Evolutionary conservation across 2,888 invertebrate species (phyloP), one percentile per base, ranked within the genome.

Genomic region (Pheosia tremula): DNA sequence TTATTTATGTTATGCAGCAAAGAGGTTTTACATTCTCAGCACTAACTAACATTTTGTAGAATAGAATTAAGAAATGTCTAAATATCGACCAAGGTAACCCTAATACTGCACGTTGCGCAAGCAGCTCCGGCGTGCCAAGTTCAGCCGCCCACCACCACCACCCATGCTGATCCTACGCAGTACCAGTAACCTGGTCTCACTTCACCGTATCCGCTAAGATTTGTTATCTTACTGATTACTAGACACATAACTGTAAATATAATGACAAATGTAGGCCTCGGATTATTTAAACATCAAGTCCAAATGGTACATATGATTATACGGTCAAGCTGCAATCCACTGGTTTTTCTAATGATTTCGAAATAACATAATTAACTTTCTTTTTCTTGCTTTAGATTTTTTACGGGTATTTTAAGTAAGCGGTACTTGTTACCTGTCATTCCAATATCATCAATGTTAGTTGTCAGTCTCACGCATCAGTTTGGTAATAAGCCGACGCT

Each of bases 71-170:
- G 11, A 9, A 47, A 45, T 45, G 5, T 4, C 43, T 45, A 45
- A 45, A 45, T 45, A 45, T 47, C n/a, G 11, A 47, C 9, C 47
- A 47, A 58, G 74, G 43, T 45, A 56, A 56, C 56, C 56, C 36
- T 56, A 43, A 45, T 9, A 36, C 13, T 5, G 39, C 55, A 3
- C 36, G 56, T 87, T 90, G 84, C 86, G 85, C 85, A 89, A 90
- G 80, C 78, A 76, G 74, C 61, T 71, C 67, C 69, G 71, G 71
- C 74, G 78, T 83, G 87, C 89, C 91, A 90, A 90, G 89, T 84
- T 87, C 86, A 85, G 70, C 72, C 87, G 84, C 90, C 92, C 85
- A 88, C 91, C 85, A 88, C 91, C 73, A 75, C 81, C 86, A 82
- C 86, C 83, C 66, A 75, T 82, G 71, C 81, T 71, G 80, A 83